phyloP scores from a whole-genome alignment of 2,888 invertebrate genomes.

The Polyploca ridens region DNA sequence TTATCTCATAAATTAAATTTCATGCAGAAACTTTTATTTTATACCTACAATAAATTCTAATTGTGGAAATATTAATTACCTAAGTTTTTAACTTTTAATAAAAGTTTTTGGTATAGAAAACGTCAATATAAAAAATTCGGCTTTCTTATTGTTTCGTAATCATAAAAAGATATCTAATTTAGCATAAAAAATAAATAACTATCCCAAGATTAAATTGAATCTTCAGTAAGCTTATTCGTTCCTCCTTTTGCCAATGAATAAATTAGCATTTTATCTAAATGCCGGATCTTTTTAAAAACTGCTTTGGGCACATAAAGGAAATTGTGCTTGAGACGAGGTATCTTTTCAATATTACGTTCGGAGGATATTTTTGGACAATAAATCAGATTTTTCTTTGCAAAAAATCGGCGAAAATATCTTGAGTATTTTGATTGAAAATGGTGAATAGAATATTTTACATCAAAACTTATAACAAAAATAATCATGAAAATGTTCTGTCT shows the following conservation, averaged over 20 bases:
- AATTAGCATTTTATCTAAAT: conserved; percentile 81
- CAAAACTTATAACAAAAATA: not conserved
- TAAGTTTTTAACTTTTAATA: too few species aligned
- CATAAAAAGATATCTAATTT: conserved; percentile 62
- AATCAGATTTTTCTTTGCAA: conserved; percentile 33
- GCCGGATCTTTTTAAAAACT: conserved; percentile 76
- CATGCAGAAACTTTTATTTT: too few species aligned
- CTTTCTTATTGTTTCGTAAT: not conserved
- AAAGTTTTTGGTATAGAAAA: not conserved
- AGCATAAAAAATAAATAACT: conserved; percentile 71
- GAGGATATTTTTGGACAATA: conserved; percentile 42
- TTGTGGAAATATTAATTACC: too few species aligned
- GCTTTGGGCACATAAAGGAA: conserved; percentile 63
- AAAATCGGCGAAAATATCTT: conserved; percentile 10
- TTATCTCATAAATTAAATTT: too few species aligned
- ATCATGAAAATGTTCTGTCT: not conserved
- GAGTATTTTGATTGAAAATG: not conserved
- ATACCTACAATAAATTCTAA: too few species aligned
- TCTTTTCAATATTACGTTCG: conserved; percentile 49
- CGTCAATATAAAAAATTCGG: not conserved
- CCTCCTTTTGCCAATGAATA: conserved; percentile 78
- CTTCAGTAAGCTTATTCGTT: conserved; percentile 61
- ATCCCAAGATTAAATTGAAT: conserved; percentile 71
- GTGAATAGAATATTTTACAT: not conserved
- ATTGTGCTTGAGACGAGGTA: conserved; percentile 41